Percentiles rank a stretch among this genome's conserved stretches.
phyloP scores from a whole-genome alignment of 2,113 vertebrate genomes.

The Centrocercus urophasianus region DNA sequence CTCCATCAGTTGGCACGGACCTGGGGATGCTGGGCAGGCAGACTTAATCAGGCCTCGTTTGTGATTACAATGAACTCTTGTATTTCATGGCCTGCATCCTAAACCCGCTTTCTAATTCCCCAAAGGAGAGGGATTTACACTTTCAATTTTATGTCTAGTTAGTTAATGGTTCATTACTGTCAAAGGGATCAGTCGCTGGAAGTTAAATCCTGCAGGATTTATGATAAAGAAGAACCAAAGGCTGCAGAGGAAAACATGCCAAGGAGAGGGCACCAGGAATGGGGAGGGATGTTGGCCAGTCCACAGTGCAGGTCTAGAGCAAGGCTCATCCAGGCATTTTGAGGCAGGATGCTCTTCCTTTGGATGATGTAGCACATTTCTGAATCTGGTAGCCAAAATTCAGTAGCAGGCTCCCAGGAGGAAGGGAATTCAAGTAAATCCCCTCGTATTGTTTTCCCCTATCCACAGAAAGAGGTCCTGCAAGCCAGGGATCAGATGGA shows the following conservation, averaged over 20 bases:
- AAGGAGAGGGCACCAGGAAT: not conserved
- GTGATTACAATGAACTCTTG: constrained; percentile 28
- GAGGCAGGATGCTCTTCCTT: not conserved
- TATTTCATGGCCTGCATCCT: constrained; percentile 62
- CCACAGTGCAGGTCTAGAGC: not conserved
- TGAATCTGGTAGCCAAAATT: not conserved
- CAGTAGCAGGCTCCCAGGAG: not conserved
- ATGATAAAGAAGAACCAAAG: constrained; percentile 15
- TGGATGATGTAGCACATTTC: no score
- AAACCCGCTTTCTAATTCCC: constrained; percentile 64
- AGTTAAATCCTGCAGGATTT: constrained; percentile 69
- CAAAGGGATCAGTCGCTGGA: constrained; percentile 64
- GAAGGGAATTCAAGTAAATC: not conserved
- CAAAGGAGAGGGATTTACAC: constrained; percentile 66
- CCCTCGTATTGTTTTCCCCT: no score
- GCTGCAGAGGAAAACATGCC: not conserved
- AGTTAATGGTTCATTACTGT: constrained; percentile 76
- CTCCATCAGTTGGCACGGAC: not conserved
- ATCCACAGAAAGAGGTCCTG: not conserved
- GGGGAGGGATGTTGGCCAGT: not conserved
- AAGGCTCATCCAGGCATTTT: not conserved
- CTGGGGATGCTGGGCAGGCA: not conserved
- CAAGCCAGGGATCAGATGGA: not conserved
- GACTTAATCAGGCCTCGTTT: constrained; percentile 59
- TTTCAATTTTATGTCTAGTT: constrained; percentile 68